Evolutionary conservation across 1,140 invertebrate genomes (phyloP).

Genomic region (Hormaphis cornu): DNA sequence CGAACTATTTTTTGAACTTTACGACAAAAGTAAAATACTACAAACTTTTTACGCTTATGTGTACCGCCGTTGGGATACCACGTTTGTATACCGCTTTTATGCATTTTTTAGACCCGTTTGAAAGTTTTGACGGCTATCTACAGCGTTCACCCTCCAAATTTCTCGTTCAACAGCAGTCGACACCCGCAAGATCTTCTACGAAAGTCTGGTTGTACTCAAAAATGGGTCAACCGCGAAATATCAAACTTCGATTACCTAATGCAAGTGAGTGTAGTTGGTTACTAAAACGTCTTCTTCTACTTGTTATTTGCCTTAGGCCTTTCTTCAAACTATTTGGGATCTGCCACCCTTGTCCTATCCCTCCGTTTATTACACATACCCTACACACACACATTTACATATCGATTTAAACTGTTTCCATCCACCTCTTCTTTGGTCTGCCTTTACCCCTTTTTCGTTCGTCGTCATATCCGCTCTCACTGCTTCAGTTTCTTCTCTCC

Average conservation of each 20-base stretch:
- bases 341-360: no score
- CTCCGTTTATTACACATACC: no score
- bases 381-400: no score
- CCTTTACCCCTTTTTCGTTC: no score
- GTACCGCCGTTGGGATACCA: no score
- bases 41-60: neutral
- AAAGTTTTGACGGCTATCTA: constrained; percentile 39
- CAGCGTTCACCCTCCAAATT: constrained; percentile 49
- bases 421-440: no score
- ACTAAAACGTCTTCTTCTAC: no score
- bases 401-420: no score
- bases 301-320: no score
- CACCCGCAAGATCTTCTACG: constrained; percentile 54
- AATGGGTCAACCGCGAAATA: constrained; percentile 57
- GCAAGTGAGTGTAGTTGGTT: constrained; percentile 43
- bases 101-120: constrained; percentile 47
- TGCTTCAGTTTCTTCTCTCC: no score
- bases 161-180: constrained; percentile 50
- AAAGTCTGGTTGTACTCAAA: constrained; percentile 53
- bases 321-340: no score
- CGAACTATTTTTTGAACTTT: constrained; percentile 60
- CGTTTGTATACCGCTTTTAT: neutral
- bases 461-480: no score
- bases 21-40: constrained; percentile 48
- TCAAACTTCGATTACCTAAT: constrained; percentile 61